Evolutionary conservation across 1,140 invertebrate genomes (phyloP).

Genomic region (Rhyacophila brunnea): DNA sequence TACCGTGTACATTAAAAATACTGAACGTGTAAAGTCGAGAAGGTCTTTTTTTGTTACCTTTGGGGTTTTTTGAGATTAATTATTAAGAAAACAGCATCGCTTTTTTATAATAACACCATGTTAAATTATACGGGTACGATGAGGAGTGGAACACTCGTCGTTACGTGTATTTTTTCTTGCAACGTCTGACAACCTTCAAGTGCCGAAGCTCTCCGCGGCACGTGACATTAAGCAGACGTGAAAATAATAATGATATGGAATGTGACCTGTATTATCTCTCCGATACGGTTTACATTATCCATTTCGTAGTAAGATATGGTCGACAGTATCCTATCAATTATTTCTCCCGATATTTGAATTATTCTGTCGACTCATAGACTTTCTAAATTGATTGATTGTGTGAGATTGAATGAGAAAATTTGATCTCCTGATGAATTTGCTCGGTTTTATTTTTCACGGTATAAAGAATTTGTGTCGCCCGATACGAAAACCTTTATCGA

Average conservation of each 20-base stretch:
- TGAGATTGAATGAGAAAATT: neutral
- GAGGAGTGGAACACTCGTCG: constrained; percentile 32
- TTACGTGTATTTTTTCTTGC: too few species aligned
- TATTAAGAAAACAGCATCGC: neutral
- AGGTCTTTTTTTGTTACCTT: too few species aligned
- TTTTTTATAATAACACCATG: too few species aligned
- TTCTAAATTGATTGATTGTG: constrained; percentile 5
- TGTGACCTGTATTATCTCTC: constrained; percentile 2
- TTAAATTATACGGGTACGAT: neutral
- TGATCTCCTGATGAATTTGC: constrained; percentile 3
- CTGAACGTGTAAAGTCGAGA: neutral
- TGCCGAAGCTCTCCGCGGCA: constrained; percentile 20
- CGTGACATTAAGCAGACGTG: too few species aligned
- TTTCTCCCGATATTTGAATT: constrained; percentile 20
- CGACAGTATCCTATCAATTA: constrained; percentile 2
- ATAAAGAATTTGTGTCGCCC: too few species aligned
- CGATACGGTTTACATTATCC: neutral
- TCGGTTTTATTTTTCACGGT: constrained; percentile 7
- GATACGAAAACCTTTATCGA: too few species aligned
- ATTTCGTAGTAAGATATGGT: neutral
- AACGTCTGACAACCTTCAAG: neutral
- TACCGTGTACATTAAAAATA: constrained; percentile 4
- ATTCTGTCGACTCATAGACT: constrained; percentile 11
- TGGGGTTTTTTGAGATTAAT: neutral
- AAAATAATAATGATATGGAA: neutral